These are phyloP conservation scores for Apamea epomidion DNA, from an alignment of 2,888 invertebrate genomes.

Conservation along the genomic window DNA sequence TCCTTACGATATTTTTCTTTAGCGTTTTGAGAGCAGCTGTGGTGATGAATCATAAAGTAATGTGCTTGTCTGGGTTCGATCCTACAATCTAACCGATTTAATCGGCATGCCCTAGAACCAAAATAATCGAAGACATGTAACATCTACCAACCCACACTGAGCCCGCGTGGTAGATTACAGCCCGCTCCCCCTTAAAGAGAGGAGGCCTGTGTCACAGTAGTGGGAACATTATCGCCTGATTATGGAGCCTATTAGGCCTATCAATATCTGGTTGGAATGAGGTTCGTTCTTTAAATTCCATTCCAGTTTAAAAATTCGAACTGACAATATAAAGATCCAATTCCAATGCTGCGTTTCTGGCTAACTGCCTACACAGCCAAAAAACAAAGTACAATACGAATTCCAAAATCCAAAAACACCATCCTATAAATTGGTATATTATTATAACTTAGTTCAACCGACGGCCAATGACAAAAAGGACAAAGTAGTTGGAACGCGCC, in stretches of 20 bases:
- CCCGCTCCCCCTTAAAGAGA: too few species aligned
- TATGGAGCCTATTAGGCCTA: neutral
- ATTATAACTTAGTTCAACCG: slow-evolving; percentile 53
- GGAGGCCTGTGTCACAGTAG: too few species aligned
- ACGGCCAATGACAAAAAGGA: slow-evolving; percentile 64
- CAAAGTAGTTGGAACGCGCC: slow-evolving; percentile 62
- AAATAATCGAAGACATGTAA: too few species aligned
- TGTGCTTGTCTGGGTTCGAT: too few species aligned
- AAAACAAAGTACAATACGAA: neutral
- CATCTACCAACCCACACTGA: too few species aligned
- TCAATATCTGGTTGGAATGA: neutral
- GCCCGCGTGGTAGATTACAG: too few species aligned
- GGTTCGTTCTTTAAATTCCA: neutral
- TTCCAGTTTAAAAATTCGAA: slow-evolving; percentile 20
- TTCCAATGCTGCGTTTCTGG: slow-evolving; percentile 17
- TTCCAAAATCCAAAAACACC: slow-evolving; percentile 36
- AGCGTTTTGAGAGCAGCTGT: too few species aligned
- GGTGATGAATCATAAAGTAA: too few species aligned
- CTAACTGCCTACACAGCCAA: slow-evolving; percentile 20
- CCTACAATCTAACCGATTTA: too few species aligned
- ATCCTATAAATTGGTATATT: slow-evolving; percentile 57
- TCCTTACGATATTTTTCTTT: too few species aligned
- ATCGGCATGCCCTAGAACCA: too few species aligned
- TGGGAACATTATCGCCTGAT: too few species aligned
- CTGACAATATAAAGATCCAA: neutral